Percentiles rank a stretch among this genome's conserved stretches.
Conservation (phyloP, 2,797 vertebrate genomes). For the Silurus lanzhouensis region DNA sequence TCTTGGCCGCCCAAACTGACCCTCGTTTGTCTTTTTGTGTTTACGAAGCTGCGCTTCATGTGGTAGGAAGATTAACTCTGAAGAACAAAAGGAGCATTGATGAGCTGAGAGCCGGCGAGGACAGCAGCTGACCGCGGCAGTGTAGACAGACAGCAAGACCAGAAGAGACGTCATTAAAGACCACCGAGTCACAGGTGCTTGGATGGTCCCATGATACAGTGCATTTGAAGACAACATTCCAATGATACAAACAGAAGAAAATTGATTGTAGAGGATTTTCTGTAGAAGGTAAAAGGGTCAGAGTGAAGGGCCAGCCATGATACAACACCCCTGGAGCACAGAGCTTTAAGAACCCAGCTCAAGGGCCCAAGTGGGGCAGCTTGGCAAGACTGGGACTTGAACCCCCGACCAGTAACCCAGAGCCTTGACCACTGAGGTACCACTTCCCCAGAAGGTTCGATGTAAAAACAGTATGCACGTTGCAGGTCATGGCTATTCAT, state of each 20-base stretch:
- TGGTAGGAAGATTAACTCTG: constrained; percentile 52
- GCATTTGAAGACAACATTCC: background rate
- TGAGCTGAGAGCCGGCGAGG: constrained; percentile 48
- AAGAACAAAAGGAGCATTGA: constrained; percentile 74
- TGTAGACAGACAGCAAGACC: background rate
- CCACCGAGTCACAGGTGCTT: constrained; percentile 26
- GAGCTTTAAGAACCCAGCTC: no score
- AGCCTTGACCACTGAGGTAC: no score
- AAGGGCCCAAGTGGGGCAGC: no score
- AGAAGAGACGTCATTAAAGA: constrained; percentile 5
- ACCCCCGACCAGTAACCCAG: no score
- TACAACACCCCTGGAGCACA: no score
- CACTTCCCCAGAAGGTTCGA: no score
- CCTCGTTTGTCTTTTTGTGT: background rate
- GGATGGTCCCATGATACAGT: background rate
- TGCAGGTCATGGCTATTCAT: background rate
- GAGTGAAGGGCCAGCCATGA: no score
- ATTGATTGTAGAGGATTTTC: background rate
- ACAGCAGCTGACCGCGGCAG: constrained; percentile 57
- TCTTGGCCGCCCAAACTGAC: background rate
- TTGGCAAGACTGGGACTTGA: no score
- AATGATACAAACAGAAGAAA: background rate
- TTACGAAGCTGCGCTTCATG: constrained; percentile 44
- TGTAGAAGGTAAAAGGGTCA: no score
- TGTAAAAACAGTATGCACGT: background rate